These are phyloP conservation scores for Acyrthosiphon pisum DNA, from an alignment of 1,140 invertebrate genomes.

Conservation along the genomic window DNA sequence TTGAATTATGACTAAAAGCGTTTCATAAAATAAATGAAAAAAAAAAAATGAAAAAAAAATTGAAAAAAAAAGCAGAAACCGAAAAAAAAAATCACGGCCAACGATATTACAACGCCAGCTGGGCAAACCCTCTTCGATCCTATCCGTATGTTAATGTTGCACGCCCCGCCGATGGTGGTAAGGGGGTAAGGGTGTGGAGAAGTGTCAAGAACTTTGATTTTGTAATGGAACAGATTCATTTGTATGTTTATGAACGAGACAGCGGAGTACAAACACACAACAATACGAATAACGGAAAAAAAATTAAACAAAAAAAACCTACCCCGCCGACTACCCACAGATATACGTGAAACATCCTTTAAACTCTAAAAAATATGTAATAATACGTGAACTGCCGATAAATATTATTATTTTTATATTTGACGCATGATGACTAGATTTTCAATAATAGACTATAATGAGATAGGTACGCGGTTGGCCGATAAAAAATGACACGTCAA, in stretches of 20 bases:
- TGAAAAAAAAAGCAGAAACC: neutral
- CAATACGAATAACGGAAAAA: neutral
- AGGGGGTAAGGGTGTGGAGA: neutral
- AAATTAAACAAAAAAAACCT: neutral
- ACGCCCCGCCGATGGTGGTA: neutral
- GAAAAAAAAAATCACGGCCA: neutral
- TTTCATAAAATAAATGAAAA: conserved; percentile 23
- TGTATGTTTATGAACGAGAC: neutral
- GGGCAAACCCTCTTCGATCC: neutral
- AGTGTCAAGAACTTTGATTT: neutral
- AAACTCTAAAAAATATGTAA: neutral
- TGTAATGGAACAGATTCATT: neutral
- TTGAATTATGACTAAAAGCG: conserved; percentile 40
- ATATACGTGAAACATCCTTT: neutral
- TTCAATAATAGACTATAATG: neutral
- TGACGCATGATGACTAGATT: too few relatives aligned
- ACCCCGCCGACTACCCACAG: too few relatives aligned
- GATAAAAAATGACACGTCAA: neutral
- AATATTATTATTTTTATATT: neutral
- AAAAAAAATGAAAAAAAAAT: neutral
- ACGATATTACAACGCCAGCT: conserved; percentile 32
- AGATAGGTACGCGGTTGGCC: neutral
- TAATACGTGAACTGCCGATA: neutral
- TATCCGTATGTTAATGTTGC: neutral
- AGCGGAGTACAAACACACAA: neutral